phyloP scores from a whole-genome alignment of 2,797 vertebrate species.

The Melanotaenia nigrans region DNA sequence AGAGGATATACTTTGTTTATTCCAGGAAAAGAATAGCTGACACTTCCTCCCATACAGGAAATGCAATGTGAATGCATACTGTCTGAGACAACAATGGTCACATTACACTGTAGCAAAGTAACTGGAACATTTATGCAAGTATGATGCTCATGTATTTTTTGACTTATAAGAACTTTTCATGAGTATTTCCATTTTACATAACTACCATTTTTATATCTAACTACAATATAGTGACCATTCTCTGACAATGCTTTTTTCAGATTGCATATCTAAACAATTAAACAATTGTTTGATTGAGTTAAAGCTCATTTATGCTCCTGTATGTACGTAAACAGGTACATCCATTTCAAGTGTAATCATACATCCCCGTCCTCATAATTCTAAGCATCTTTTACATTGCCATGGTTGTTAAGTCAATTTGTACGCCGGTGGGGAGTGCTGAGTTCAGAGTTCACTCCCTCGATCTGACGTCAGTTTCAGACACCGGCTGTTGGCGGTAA shows the following conservation, averaged over 20 bases:
- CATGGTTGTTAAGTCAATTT: too few relatives aligned
- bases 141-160: background rate
- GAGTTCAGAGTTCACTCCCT: too few relatives aligned
- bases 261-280: background rate
- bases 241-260: background rate
- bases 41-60: conserved; percentile 55
- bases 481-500: too few relatives aligned
- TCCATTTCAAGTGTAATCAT: too few relatives aligned
- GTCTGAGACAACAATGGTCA: conserved; percentile 28
- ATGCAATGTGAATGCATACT: conserved; percentile 14
- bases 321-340: too few relatives aligned
- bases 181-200: background rate
- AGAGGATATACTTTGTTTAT: conserved; percentile 67
- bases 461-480: too few relatives aligned
- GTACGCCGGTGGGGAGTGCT: too few relatives aligned
- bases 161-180: background rate
- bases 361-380: too few relatives aligned
- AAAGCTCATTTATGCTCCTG: too few relatives aligned
- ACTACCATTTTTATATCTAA: background rate
- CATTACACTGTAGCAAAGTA: conserved; percentile 17
- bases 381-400: too few relatives aligned
- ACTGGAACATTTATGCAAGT: background rate
- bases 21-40: conserved; percentile 56
- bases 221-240: background rate
- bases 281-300: background rate